Percentiles rank a stretch among this genome's conserved stretches.
Evolutionary conservation across 2,888 invertebrate genomes (phyloP).

Genomic region (Agrochola lychnidis): DNA sequence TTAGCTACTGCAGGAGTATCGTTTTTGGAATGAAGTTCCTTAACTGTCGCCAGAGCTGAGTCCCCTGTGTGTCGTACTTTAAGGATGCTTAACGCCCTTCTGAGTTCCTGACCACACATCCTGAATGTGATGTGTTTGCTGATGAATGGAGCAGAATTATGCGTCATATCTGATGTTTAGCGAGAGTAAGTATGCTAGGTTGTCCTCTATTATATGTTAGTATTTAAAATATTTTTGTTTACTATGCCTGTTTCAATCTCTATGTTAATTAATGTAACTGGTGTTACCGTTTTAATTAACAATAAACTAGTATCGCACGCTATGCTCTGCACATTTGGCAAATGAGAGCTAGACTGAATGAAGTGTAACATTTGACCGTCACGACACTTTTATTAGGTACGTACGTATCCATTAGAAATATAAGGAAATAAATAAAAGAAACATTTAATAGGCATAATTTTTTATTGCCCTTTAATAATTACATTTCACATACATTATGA

Average conservation of each 20-base stretch:
- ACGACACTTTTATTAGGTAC: not conserved
- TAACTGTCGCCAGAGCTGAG: not conserved
- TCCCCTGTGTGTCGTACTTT: too few species aligned
- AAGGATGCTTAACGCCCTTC: too few species aligned
- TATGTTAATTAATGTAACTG: too few species aligned
- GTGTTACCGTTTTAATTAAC: too few species aligned
- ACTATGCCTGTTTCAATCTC: too few species aligned
- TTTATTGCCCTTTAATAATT: conserved; percentile 48
- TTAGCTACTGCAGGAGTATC: not conserved
- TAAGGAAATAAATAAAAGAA: conserved; percentile 22
- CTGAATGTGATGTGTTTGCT: too few species aligned
- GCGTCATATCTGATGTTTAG: too few species aligned
- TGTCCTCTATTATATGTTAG: too few species aligned
- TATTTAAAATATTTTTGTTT: too few species aligned
- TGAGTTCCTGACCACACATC: too few species aligned
- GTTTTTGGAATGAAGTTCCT: not conserved
- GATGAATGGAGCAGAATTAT: too few species aligned
- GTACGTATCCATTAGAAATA: not conserved
- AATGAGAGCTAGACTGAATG: not conserved
- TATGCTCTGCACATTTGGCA: not conserved
- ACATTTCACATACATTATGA: conserved; percentile 41
- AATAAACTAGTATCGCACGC: not conserved
- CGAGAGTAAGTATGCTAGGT: too few species aligned
- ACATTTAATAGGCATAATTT: conserved; percentile 42
- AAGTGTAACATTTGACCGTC: not conserved